These are phyloP conservation scores for Drosophila persimilis DNA, from an alignment of 1,140 invertebrate species.

Conservation along the genomic window DNA sequence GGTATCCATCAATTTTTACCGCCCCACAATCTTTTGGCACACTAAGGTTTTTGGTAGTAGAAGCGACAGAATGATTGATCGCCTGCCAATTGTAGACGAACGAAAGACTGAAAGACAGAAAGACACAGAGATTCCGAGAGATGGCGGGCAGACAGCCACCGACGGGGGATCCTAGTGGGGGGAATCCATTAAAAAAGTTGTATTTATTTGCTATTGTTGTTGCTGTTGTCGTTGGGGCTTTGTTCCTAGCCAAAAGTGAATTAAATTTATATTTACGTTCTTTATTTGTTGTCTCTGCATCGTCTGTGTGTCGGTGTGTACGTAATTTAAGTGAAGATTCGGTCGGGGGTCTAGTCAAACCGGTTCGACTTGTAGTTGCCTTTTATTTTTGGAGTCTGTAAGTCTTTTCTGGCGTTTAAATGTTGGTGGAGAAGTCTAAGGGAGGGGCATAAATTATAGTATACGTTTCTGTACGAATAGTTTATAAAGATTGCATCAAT, in stretches of 20 bases:
- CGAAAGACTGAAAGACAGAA: constrained; percentile 5
- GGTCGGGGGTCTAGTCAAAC: constrained; percentile 39
- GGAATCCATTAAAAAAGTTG: constrained; percentile 36
- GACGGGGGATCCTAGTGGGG: constrained; percentile 1
- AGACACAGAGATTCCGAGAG: too few relatives aligned
- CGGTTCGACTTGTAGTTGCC: constrained; percentile 21
- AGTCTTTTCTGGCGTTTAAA: background rate
- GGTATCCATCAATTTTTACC: constrained; percentile 17
- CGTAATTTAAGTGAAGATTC: constrained; percentile 48
- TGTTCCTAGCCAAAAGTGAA: constrained; percentile 37
- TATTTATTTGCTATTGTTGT: constrained; percentile 13
- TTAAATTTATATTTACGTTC: constrained; percentile 39
- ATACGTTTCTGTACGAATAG: too few relatives aligned
- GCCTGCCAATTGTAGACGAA: constrained; percentile 32
- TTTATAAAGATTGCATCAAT: too few relatives aligned
- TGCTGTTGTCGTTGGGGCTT: background rate
- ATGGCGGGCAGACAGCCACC: background rate
- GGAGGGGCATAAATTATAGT: too few relatives aligned
- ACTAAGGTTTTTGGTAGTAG: constrained; percentile 13
- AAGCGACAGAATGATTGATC: constrained; percentile 60
- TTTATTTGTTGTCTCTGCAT: constrained; percentile 2
- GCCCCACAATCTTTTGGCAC: background rate
- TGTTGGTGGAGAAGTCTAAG: background rate
- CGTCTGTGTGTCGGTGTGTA: constrained; percentile 13
- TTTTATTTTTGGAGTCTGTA: constrained; percentile 22